Percentiles rank a stretch among this genome's conserved stretches.
Conservation (phyloP, 2,113 vertebrate species). For the sheep (Ovis aries) region ARS-UI_Ramb_v3.0 NC_056055.1:37003001-37003500, state of each 20-base stretch:
- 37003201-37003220: not conserved
- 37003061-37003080: not conserved
- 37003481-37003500: constrained; percentile 43
- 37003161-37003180: not conserved
- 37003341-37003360: not conserved
- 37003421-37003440: not conserved
- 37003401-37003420: not conserved
- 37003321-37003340: not conserved
- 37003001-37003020: not conserved
- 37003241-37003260: not conserved
- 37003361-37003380: not conserved
- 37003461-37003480: constrained; percentile 14
- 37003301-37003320: not conserved
- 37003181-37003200: not conserved
- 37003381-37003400: not conserved
- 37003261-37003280: not conserved
- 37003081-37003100: not conserved
- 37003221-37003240: not conserved
- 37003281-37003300: not conserved
- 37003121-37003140: not conserved
- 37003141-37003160: not conserved
- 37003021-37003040: constrained; percentile 20
- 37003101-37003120: not conserved
- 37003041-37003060: not conserved
- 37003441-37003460: not conserved